phyloP scores from a whole-genome alignment of 2,888 invertebrate species.

The Thumatha senex region DNA sequence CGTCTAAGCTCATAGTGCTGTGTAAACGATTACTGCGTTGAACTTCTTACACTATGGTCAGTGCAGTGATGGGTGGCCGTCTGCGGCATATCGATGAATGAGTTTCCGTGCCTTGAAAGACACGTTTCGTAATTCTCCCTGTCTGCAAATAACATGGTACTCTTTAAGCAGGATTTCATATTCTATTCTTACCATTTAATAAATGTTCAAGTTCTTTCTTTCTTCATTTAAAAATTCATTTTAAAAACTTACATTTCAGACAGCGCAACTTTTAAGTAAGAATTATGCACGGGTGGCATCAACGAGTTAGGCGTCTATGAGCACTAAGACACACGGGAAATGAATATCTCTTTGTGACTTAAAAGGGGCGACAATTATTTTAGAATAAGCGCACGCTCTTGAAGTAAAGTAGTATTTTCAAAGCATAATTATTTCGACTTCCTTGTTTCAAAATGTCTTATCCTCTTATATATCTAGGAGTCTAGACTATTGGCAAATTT shows the following conservation, averaged over 20 bases:
- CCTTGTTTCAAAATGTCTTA: too few species aligned
- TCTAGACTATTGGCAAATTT: background rate
- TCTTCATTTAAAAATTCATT: background rate
- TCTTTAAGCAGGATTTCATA: too few species aligned
- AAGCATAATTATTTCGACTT: background rate
- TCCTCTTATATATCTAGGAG: too few species aligned
- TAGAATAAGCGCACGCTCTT: constrained; percentile 7
- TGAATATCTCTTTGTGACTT: constrained; percentile 55
- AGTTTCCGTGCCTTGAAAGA: too few species aligned
- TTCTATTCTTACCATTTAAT: background rate
- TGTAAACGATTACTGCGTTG: too few species aligned
- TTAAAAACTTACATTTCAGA: constrained; percentile 4
- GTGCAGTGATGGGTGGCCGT: too few species aligned
- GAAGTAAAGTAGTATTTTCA: background rate
- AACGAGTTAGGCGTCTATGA: constrained; percentile 46
- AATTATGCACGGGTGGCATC: constrained; percentile 43
- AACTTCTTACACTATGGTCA: too few species aligned
- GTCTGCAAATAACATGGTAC: too few species aligned
- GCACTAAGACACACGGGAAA: constrained; percentile 58
- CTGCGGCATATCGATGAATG: too few species aligned
- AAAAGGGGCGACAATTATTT: constrained; percentile 19
- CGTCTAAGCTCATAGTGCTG: too few species aligned
- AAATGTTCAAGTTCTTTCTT: background rate
- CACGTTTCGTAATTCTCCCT: too few species aligned
- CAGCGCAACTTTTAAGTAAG: constrained; percentile 29